Evolutionary conservation across 2,888 invertebrate species (phyloP).

Genomic region (Gandaritis pyraliata): DNA sequence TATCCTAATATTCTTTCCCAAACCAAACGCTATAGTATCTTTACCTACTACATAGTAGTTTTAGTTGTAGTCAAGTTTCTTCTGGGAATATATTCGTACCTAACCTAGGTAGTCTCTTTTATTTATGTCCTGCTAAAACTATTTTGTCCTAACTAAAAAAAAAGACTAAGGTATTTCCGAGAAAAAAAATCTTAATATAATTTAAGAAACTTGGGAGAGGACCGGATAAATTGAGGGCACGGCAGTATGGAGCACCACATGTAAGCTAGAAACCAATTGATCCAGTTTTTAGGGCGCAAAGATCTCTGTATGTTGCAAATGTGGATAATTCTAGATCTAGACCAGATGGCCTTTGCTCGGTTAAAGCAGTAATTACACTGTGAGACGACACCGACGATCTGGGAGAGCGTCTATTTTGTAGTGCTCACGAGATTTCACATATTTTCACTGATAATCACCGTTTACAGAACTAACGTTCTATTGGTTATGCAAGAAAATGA

Average conservation of each 20-base stretch:
- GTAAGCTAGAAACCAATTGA: conserved; percentile 49
- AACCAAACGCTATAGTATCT: too few species aligned
- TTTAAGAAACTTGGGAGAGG: conserved; percentile 47
- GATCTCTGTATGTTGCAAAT: conserved; percentile 54
- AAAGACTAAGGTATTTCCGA: neutral
- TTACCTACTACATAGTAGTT: too few species aligned
- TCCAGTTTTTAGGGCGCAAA: conserved; percentile 63
- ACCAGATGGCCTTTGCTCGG: conserved; percentile 44
- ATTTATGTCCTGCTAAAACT: too few species aligned
- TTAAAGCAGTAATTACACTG: conserved; percentile 51
- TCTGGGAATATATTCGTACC: too few species aligned
- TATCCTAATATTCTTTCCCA: too few species aligned
- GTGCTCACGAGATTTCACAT: conserved; percentile 7
- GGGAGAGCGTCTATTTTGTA: conserved; percentile 29
- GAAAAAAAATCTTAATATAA: conserved; percentile 37
- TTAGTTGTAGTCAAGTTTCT: too few species aligned
- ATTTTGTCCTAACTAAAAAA: neutral
- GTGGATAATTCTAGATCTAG: conserved; percentile 50
- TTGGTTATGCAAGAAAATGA: neutral
- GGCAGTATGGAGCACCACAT: conserved; percentile 6
- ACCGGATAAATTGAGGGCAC: conserved; percentile 53
- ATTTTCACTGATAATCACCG: conserved; percentile 9
- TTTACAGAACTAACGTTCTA: neutral
- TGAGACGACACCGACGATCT: conserved; percentile 36
- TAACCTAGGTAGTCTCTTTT: too few species aligned